Evolutionary conservation across 2,888 invertebrate genomes (phyloP).

Genomic region (Pilophorus perplexus): DNA sequence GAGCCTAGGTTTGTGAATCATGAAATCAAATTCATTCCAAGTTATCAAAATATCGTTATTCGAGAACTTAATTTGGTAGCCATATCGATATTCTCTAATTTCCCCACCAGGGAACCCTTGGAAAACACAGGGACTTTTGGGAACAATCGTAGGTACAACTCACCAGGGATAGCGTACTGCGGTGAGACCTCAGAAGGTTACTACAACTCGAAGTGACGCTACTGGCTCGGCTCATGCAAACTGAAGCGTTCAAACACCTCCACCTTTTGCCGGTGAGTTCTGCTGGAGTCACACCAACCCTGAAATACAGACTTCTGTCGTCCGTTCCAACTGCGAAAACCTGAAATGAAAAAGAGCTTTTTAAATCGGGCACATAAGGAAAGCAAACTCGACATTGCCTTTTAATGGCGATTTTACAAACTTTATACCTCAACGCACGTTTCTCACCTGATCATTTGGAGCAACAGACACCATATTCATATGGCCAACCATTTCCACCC

Average conservation of each 20-base stretch:
- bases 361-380: not conserved
- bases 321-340: conserved; percentile 81
- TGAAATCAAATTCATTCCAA: too few species aligned
- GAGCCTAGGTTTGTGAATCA: too few species aligned
- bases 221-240: conserved; percentile 73
- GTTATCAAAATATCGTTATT: too few species aligned
- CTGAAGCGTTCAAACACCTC: conserved; percentile 74
- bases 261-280: conserved; percentile 86
- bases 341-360: conserved; percentile 49
- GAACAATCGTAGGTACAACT: conserved; percentile 15
- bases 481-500: conserved; percentile 87
- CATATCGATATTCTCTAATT: too few species aligned
- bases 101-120: too few species aligned
- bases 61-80: too few species aligned
- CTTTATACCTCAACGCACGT: too few species aligned
- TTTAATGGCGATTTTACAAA: too few species aligned
- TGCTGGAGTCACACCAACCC: conserved; percentile 69
- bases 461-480: conserved; percentile 82
- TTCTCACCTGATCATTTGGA: conserved; percentile 72
- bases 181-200: conserved; percentile 34
- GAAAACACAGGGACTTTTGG: too few species aligned
- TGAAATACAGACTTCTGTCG: conserved; percentile 72
- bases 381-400: too few species aligned
- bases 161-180: conserved; percentile 46
- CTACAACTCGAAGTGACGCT: conserved; percentile 42